These are phyloP conservation scores for Mus spicilegus DNA, from an alignment of 2,113 vertebrate species.

Conservation along the genomic window DNA sequence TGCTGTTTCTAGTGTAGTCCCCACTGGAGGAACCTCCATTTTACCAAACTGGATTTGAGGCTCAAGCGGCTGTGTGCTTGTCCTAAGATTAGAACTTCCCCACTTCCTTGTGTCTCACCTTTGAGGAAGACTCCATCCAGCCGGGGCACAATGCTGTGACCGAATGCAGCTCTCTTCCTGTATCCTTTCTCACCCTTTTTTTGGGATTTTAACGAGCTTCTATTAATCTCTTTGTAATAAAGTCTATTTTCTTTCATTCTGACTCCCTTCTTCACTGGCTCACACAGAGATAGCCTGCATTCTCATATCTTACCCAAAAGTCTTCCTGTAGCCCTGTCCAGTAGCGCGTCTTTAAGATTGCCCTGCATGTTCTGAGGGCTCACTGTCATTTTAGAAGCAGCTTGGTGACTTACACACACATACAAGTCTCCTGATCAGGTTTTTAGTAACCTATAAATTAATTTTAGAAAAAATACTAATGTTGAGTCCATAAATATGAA, in stretches of 20 bases:
- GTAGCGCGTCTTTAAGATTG: conserved; percentile 7
- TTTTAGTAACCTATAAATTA: conserved; percentile 57
- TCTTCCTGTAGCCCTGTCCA: neutral
- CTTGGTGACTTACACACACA: conserved; percentile 4
- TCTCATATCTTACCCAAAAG: neutral
- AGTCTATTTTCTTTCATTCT: neutral
- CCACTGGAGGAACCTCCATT: neutral
- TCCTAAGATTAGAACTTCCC: neutral
- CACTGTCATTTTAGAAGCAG: conserved; percentile 22
- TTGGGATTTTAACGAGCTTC: neutral
- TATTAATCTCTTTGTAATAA: neutral
- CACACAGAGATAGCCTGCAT: neutral
- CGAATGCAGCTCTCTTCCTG: neutral
- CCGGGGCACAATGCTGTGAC: too few relatives aligned
- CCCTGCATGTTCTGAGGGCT: neutral
- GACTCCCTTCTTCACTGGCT: neutral
- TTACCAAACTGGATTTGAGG: neutral
- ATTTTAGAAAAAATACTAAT: conserved; percentile 5
- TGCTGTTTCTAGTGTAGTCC: neutral
- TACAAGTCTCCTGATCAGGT: conserved; percentile 29
- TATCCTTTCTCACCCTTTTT: neutral
- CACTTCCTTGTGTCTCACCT: neutral
- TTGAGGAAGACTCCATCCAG: neutral
- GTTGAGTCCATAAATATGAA: conserved; percentile 4
- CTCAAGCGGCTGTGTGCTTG: neutral